Evolutionary conservation across 2,113 vertebrate genomes (phyloP).

Genomic region (Cisticola juncidis): DNA sequence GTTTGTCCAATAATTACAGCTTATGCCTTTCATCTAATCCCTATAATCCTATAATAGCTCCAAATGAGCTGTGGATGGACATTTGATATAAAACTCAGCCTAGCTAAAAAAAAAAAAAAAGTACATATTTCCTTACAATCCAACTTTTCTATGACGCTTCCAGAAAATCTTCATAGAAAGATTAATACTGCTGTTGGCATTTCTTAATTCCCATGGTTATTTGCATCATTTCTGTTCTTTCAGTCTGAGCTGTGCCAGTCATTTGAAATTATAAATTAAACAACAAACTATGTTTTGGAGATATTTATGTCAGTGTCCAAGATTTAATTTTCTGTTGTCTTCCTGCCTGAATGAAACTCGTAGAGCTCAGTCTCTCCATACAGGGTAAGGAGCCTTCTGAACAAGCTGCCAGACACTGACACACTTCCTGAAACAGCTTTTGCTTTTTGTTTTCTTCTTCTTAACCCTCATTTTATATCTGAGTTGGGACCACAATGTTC

Average conservation of each 20-base stretch:
- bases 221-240: background rate
- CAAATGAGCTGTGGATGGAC: background rate
- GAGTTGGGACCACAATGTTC: background rate
- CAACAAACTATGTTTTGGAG: background rate
- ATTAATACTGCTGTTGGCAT: background rate
- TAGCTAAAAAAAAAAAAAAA: background rate
- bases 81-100: background rate
- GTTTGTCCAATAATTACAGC: background rate
- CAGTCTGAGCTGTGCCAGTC: background rate
- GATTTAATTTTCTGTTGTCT: constrained; percentile 1
- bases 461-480: background rate
- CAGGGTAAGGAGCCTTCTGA: background rate
- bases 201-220: background rate
- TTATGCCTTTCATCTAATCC: background rate
- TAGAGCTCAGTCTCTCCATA: background rate
- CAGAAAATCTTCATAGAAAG: background rate
- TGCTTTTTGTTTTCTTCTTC: background rate
- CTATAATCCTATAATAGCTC: background rate
- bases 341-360: background rate
- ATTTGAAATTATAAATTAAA: background rate
- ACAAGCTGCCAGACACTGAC: background rate
- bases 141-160: background rate
- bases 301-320: background rate
- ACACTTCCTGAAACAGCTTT: background rate
- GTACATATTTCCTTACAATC: background rate